These are phyloP conservation scores for Cavia porcellus DNA, from an alignment of 2,113 vertebrate species.

Conservation along the genomic window DNA sequence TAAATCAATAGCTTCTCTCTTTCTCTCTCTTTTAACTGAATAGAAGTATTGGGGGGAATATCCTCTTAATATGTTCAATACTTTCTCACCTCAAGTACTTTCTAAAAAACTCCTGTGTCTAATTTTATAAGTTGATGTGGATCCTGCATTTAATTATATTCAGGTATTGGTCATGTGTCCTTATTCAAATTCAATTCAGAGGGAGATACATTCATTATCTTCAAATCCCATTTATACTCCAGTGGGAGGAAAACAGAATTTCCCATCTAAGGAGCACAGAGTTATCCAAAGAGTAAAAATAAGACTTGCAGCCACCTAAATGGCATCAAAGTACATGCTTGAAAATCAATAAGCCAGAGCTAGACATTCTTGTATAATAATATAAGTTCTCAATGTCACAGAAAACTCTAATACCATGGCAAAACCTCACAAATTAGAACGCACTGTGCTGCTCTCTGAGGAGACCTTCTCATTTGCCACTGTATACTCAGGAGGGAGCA, in stretches of 20 bases:
- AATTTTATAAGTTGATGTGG: slow-evolving; percentile 27
- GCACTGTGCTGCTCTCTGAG: neutral
- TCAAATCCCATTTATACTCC: slow-evolving; percentile 18
- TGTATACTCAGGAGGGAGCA: neutral
- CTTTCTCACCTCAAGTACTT: slow-evolving; percentile 13
- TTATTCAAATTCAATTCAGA: slow-evolving; percentile 41
- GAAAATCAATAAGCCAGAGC: neutral
- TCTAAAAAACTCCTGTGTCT: neutral
- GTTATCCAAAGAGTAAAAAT: neutral
- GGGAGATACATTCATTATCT: neutral
- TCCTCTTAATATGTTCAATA: slow-evolving; percentile 4
- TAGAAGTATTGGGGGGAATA: slow-evolving; percentile 17
- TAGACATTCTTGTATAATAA: slow-evolving; percentile 12
- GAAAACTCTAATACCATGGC: neutral
- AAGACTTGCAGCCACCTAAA: neutral
- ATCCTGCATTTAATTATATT: slow-evolving; percentile 55
- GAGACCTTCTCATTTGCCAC: neutral
- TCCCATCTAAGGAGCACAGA: slow-evolving; percentile 18
- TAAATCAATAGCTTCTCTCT: slow-evolving; percentile 80
- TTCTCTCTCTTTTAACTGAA: slow-evolving; percentile 62
- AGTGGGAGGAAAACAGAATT: neutral
- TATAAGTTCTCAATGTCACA: neutral
- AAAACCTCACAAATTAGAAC: neutral
- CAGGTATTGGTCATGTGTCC: slow-evolving; percentile 14
- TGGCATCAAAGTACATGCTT: neutral